phyloP scores from a whole-genome alignment of 1,140 invertebrate genomes.

The Aleiodes sp. region DNA sequence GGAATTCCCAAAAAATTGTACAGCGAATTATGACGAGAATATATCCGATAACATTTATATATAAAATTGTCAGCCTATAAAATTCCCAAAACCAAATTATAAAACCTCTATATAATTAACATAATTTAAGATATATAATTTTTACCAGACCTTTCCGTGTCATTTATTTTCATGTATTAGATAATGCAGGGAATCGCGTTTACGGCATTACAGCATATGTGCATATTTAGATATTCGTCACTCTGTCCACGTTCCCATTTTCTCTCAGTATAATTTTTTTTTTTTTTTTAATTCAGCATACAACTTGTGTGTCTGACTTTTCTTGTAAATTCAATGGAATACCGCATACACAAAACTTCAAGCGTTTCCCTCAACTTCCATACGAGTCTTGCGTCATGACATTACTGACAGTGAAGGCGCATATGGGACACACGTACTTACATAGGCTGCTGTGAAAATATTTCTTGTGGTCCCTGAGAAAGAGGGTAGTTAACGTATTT shows the following conservation, averaged over 20 bases:
- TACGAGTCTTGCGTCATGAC: neutral
- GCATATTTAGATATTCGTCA: slow-evolving; percentile 38
- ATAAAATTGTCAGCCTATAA: too few species aligned
- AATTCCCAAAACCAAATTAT: too few species aligned
- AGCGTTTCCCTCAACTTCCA: neutral
- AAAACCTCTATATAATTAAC: too few species aligned
- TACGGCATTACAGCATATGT: neutral
- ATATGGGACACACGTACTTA: neutral
- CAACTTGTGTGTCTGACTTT: neutral
- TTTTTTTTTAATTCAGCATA: too few species aligned
- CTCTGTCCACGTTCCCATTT: slow-evolving; percentile 34
- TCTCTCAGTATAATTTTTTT: slow-evolving; percentile 5
- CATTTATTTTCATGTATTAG: too few species aligned
- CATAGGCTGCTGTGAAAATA: neutral
- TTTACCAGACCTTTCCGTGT: too few species aligned
- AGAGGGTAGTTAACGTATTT: neutral
- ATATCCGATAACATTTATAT: too few species aligned
- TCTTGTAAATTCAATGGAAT: neutral
- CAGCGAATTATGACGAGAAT: too few species aligned
- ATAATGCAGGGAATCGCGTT: too few species aligned
- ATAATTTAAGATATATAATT: too few species aligned
- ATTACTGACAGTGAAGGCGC: slow-evolving; percentile 16
- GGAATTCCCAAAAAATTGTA: too few species aligned
- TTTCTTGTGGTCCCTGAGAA: neutral
- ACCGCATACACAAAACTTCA: neutral